Evolutionary conservation across 2,113 vertebrate genomes (phyloP), one percentile per base, ranked within the genome.

Genomic region (Pseudorasbora parva): DNA sequence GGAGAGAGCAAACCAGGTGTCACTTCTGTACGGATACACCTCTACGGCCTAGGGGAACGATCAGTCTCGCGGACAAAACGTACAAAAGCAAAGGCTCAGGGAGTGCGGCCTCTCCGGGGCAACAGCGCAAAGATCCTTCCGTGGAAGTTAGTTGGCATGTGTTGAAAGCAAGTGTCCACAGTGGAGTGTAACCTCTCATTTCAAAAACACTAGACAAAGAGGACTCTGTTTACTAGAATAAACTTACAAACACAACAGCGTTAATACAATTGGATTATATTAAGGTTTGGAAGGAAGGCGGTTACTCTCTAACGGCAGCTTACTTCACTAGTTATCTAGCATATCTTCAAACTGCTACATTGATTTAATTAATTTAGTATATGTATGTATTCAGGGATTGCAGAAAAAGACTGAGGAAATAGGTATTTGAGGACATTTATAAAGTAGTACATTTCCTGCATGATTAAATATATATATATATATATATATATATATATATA

Each of bases 1-100:
- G 73, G 47, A n/a, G 78, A 69, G 78, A 81, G 56, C 47, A 69
- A 81, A 81, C 62, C 78, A 81, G 78, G 78, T 81, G 78, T 81
- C 78, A 56, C 45, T 81, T 49, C n/a, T 21, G 59, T 47, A 51
- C 11, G 41, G 45, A 66, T 49, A 54, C 62, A 81, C 78, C 78
- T 81, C 45, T 6, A 54, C 12, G 27, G 64, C 78, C 64, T 69
- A n/a, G 37, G 27, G 78, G 60, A 33, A 80, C 25, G 49, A 80
- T 66, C 78, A n/a, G 23, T 80, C 78, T 80, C 9, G 2, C 2
- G 43, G 23, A 78, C 37, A 45, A 62, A 78, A 47, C 56, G 11
- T 23, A 30, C 56, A 60, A 45, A 14, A 80, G 21, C 60, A 66
- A 80, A 80, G 57, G 14, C 76, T 62, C 37, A 6, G 2, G 10